Percentiles rank a stretch among this genome's conserved stretches.
These are phyloP conservation scores for Chorisops tibialis DNA, from an alignment of 2,888 invertebrate species.

Conservation along the genomic window DNA sequence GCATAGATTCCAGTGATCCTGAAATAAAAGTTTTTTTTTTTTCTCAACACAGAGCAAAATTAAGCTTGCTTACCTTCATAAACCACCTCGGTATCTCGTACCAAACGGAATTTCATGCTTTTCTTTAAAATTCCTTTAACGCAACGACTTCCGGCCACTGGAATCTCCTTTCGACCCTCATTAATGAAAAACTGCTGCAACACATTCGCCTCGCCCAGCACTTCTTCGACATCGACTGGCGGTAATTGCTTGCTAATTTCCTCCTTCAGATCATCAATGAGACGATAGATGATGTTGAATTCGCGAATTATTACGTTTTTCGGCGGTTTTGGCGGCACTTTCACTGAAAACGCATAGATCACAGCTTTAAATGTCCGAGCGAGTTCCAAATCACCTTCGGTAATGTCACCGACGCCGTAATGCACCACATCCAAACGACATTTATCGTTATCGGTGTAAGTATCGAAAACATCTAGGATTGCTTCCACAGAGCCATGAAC, in stretches of 20 bases:
- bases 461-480: slow-evolving; percentile 83
- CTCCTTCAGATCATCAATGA: slow-evolving; percentile 83
- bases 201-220: slow-evolving; percentile 81
- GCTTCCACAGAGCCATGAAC: slow-evolving; percentile 97
- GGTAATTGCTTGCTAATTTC: slow-evolving; percentile 75
- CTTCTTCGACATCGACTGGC: slow-evolving; percentile 67
- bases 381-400: slow-evolving; percentile 77
- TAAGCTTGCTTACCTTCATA: slow-evolving; percentile 61
- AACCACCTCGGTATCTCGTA: slow-evolving; percentile 64
- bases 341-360: slow-evolving; percentile 87
- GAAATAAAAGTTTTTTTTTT: no score
- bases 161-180: slow-evolving; percentile 73
- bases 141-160: slow-evolving; percentile 88
- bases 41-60: no score
- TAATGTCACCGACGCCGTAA: slow-evolving; percentile 85
- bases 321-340: slow-evolving; percentile 49
- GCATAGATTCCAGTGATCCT: slow-evolving; percentile 77
- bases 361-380: slow-evolving; percentile 73
- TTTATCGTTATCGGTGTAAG: slow-evolving; percentile 69
- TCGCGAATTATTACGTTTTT: slow-evolving; percentile 60
- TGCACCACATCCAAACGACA: slow-evolving; percentile 83
- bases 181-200: slow-evolving; percentile 77
- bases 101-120: slow-evolving; percentile 62
- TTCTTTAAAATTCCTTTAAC: slow-evolving; percentile 71
- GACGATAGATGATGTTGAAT: slow-evolving; percentile 88